Conservation (phyloP, 2,888 invertebrate species). For the Bimastos eiseni region DNA sequence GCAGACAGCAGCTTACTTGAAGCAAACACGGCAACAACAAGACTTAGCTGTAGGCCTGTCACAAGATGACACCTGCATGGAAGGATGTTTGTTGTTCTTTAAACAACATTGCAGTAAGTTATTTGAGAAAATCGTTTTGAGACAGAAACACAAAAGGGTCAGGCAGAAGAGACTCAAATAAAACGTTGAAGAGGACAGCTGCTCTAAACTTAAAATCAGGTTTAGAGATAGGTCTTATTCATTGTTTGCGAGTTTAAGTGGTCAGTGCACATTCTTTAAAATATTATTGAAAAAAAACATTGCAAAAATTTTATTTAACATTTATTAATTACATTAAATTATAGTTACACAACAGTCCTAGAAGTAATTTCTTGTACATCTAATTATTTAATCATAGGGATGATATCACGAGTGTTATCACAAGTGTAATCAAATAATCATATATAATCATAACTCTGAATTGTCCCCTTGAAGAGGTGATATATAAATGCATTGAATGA, state of each 20-base stretch:
- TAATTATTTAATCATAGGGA: neutral
- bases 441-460: neutral
- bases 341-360: conserved; percentile 3
- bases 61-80: neutral
- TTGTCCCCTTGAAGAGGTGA: no score
- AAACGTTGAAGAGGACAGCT: neutral
- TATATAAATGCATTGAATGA: no score
- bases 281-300: neutral
- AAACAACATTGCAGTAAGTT: neutral
- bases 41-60: no score
- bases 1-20: neutral
- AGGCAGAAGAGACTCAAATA: neutral
- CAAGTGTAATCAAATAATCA: no score
- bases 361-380: neutral
- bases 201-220: neutral
- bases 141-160: neutral
- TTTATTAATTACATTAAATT: conserved; percentile 13
- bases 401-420: neutral
- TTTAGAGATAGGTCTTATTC: neutral
- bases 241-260: neutral
- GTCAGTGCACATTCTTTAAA: neutral
- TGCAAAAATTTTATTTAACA: neutral
- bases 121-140: neutral
- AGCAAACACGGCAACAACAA: neutral
- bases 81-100: neutral